Evolutionary conservation across 2,113 vertebrate genomes (phyloP).

Genomic region (Hippocampus mohnikei): DNA sequence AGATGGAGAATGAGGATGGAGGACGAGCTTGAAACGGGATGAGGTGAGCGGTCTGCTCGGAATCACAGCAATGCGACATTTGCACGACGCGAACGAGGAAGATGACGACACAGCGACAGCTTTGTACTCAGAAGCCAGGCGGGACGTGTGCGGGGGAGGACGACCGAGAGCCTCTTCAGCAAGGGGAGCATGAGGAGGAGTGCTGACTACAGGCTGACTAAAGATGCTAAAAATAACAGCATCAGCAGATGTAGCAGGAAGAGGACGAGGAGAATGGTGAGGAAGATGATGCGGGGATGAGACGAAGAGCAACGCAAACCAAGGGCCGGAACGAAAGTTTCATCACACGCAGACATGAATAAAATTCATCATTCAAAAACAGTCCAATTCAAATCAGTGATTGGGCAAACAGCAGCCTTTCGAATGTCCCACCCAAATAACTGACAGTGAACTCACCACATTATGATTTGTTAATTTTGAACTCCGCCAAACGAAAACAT

Average conservation of each 20-base stretch:
- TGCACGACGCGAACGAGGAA: too few relatives aligned
- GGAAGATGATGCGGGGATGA: slow-evolving; percentile 20
- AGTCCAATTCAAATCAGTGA: not conserved
- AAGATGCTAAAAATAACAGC: slow-evolving; percentile 69
- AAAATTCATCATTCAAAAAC: not conserved
- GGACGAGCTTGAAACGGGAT: too few relatives aligned
- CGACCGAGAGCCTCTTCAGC: slow-evolving; percentile 26
- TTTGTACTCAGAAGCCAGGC: too few relatives aligned
- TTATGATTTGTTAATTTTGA: not conserved
- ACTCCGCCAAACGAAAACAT: too few relatives aligned
- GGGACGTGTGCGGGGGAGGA: not conserved
- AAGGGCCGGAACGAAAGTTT: not conserved
- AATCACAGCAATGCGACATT: too few relatives aligned
- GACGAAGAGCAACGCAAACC: slow-evolving; percentile 21
- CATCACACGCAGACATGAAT: too few relatives aligned
- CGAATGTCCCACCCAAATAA: not conserved
- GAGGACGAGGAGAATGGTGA: slow-evolving; percentile 4
- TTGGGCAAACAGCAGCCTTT: not conserved
- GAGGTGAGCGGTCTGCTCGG: too few relatives aligned
- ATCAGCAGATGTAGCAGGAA: slow-evolving; percentile 37
- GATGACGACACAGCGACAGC: too few relatives aligned
- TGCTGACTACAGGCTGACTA: slow-evolving; percentile 52
- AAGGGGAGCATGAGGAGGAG: slow-evolving; percentile 30
- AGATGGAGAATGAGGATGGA: too few relatives aligned
- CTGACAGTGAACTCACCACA: not conserved